A percentile compares a stretch with the other conserved stretches of the same genome.
phyloP scores from a whole-genome alignment of 2,888 invertebrate genomes.

The Dasysyrphus tricinctus region DNA sequence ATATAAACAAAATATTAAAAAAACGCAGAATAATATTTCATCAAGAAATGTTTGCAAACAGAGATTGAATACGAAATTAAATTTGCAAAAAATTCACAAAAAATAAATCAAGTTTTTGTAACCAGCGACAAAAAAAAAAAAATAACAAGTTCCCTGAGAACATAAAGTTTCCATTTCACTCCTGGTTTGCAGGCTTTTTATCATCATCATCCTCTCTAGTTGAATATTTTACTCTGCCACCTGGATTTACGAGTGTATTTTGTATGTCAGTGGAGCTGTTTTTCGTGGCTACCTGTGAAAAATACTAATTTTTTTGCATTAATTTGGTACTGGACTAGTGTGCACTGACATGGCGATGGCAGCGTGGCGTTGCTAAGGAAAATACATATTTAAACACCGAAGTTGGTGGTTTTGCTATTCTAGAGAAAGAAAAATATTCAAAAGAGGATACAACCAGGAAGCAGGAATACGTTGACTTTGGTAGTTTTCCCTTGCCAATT shows the following conservation, averaged over 20 bases:
- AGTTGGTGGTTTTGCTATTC: neutral
- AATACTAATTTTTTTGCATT: slow-evolving; percentile 48
- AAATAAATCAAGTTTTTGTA: neutral
- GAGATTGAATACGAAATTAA: slow-evolving; percentile 56
- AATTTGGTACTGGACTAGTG: slow-evolving; percentile 7
- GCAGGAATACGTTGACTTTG: neutral
- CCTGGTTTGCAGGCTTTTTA: neutral
- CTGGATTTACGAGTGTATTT: neutral
- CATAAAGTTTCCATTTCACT: slow-evolving; percentile 18
- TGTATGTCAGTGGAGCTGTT: slow-evolving; percentile 23
- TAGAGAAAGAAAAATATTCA: neutral
- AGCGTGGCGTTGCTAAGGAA: neutral
- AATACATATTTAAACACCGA: slow-evolving; percentile 7
- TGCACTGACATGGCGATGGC: neutral
- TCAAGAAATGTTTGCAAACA: slow-evolving; percentile 43
- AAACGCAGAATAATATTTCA: slow-evolving; percentile 39
- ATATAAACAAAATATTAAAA: neutral
- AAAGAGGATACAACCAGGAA: slow-evolving; percentile 3
- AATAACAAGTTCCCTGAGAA: neutral
- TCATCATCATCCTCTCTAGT: neutral
- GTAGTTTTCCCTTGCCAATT: neutral
- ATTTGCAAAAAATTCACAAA: slow-evolving; percentile 16
- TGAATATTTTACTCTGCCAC: slow-evolving; percentile 11
- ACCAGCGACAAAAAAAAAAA: neutral
- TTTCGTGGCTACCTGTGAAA: slow-evolving; percentile 19